A percentile compares a stretch with the other conserved stretches of the same genome.
Evolutionary conservation across 2,888 invertebrate genomes (phyloP).

Genomic region (Callyntrura guangdongensis): DNA sequence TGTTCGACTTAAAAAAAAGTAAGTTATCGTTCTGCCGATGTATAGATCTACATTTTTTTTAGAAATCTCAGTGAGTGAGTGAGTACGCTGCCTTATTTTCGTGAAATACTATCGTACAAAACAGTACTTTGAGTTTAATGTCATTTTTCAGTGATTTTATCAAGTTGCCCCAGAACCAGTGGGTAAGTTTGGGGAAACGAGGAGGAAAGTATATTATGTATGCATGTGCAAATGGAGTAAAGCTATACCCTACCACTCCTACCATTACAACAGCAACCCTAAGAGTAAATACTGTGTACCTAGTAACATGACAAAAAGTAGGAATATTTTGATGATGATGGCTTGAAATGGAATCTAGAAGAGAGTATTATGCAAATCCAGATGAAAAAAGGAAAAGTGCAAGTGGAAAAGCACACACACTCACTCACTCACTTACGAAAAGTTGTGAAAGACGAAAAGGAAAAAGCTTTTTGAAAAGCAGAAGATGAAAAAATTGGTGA

Average conservation of each 20-base stretch:
- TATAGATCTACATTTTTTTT: conserved; percentile 13
- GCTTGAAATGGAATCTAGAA: conserved; percentile 68
- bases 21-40: conserved; percentile 38
- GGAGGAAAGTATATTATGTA: neutral
- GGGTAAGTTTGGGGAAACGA: too few relatives aligned
- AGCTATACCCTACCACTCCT: neutral
- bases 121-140: conserved; percentile 4
- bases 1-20: conserved; percentile 31
- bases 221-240: conserved; percentile 1
- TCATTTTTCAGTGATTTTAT: conserved; percentile 55
- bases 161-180: conserved; percentile 43
- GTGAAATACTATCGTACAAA: conserved; percentile 4
- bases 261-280: neutral
- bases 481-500: conserved; percentile 61
- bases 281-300: conserved; percentile 25
- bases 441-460: conserved; percentile 54
- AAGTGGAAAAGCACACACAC: conserved; percentile 66
- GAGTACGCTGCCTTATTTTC: conserved; percentile 38
- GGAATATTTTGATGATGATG: conserved; percentile 36
- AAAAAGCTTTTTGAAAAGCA: conserved; percentile 60
- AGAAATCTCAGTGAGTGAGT: conserved; percentile 39
- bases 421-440: conserved; percentile 47
- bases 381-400: conserved; percentile 63
- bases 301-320: neutral
- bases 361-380: conserved; percentile 74